phyloP scores from a whole-genome alignment of 2,797 vertebrate species.

The Huso huso region DNA sequence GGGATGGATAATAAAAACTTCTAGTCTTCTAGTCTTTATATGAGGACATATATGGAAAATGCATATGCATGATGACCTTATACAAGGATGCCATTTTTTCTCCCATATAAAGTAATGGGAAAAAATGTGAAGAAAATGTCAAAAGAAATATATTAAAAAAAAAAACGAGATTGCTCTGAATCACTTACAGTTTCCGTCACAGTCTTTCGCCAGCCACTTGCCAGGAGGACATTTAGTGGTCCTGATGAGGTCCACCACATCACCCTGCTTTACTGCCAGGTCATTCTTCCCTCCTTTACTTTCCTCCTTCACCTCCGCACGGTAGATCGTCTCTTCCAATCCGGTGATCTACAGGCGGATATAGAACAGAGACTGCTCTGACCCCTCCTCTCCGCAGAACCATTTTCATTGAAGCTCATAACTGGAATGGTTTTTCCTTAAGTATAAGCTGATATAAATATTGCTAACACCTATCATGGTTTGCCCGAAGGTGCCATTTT shows the following conservation, averaged over 20 bases:
- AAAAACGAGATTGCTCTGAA: constrained; percentile 5
- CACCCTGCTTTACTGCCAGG: constrained; percentile 43
- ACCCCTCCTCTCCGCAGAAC: neutral
- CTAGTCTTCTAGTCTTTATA: too few relatives aligned
- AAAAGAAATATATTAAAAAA: neutral
- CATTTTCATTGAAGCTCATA: too few relatives aligned
- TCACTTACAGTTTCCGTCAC: constrained; percentile 64
- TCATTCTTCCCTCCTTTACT: constrained; percentile 46
- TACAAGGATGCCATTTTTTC: too few relatives aligned
- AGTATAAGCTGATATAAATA: too few relatives aligned
- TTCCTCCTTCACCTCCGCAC: constrained; percentile 38
- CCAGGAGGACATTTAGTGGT: constrained; percentile 50
- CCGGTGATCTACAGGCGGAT: constrained; percentile 53
- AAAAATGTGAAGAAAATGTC: neutral
- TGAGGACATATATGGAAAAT: too few relatives aligned
- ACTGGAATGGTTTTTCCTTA: too few relatives aligned
- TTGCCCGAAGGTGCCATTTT: too few relatives aligned
- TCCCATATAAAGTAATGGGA: neutral
- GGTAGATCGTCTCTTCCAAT: constrained; percentile 46
- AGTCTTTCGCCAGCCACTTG: constrained; percentile 55
- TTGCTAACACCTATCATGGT: too few relatives aligned
- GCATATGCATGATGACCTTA: too few relatives aligned
- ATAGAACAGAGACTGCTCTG: constrained; percentile 11
- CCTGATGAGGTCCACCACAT: constrained; percentile 48
- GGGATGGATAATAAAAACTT: too few relatives aligned